These are phyloP conservation scores for Leptinotarsa defecta DNA, from an alignment of 1,140 invertebrate genomes.

Conservation along the genomic window DNA sequence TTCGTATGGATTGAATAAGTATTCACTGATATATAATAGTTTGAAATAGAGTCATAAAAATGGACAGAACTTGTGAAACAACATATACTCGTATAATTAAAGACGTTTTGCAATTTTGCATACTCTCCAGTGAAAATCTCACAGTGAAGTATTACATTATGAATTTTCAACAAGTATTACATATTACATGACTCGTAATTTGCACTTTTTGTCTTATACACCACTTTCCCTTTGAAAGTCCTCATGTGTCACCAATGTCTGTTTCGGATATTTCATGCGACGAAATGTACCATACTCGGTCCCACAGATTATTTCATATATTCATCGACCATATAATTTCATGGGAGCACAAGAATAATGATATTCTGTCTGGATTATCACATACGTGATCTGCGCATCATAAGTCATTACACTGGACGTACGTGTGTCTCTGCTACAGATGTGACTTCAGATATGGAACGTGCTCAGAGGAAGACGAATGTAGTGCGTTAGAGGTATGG, in stretches of 20 bases:
- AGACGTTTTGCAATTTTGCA: no score
- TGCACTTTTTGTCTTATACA: no score
- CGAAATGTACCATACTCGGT: neutral
- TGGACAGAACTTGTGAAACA: no score
- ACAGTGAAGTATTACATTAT: neutral
- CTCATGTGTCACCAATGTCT: neutral
- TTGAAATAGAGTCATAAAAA: no score
- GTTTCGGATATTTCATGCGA: neutral
- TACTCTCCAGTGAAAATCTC: no score
- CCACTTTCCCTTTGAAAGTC: no score
- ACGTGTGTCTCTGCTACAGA: neutral
- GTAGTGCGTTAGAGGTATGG: neutral
- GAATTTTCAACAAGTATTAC: neutral
- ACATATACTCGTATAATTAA: no score
- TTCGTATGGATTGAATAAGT: no score
- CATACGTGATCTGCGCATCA: constrained; percentile 3
- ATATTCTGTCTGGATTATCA: neutral
- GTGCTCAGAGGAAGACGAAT: neutral
- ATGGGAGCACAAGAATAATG: neutral
- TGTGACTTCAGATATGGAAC: neutral
- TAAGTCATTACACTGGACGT: constrained; percentile 8
- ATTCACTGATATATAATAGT: no score
- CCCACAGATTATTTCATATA: neutral
- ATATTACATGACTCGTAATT: no score
- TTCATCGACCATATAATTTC: constrained; percentile 7